Evolutionary conservation across 1,140 invertebrate species (phyloP), one percentile per base, ranked within the genome.

Genomic region (Oncopodura yosiiana): DNA sequence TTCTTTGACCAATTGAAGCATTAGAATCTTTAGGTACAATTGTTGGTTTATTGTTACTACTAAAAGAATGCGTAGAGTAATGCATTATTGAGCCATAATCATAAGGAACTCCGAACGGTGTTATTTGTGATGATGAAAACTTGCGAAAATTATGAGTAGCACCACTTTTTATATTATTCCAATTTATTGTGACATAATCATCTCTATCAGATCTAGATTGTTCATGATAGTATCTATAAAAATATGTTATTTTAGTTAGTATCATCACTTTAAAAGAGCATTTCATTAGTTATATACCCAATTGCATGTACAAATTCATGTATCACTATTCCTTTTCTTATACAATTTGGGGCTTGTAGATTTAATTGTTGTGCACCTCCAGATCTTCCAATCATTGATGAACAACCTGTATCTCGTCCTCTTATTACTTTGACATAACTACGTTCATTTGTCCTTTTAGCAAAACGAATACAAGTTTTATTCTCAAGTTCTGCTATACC

Each of bases 271-370:
- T 85, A 78, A 9, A 71, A 69, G 12, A 79, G 70, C 59, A 77
- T 79, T 65, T 84, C 82, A 60, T 83, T 80, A 63, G 85, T 77
- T 60, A 73, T 76, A 66, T 81, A 81, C n/a, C 81, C 81, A 1
- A 81, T 60, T 0, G 79, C 77, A 61, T 83, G 81, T 62, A 81
- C 70, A 4, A 83, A 67, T 68, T 82, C 80, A 61, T 83, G 81
- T 34, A 80, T 68, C n/a, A 80, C 71, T 3, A 77, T 76, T 4
- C 79, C 79, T 21, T 76, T 11, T 18, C 51, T 69, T 11, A 6
- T 23, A 82, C 80, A 2, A 69, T 69, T 61, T 79, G 67, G 34
- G 73, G 72, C 11, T 72, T 70, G 50, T 81, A 81, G 49, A 68
- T 68, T 23, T 81, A 62, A 61, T 79, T 12, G 8, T 19, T 49